Evolutionary conservation across 2,113 vertebrate genomes (phyloP), one percentile per base, ranked within the genome.

Genomic region (Rutilus rutilus): DNA sequence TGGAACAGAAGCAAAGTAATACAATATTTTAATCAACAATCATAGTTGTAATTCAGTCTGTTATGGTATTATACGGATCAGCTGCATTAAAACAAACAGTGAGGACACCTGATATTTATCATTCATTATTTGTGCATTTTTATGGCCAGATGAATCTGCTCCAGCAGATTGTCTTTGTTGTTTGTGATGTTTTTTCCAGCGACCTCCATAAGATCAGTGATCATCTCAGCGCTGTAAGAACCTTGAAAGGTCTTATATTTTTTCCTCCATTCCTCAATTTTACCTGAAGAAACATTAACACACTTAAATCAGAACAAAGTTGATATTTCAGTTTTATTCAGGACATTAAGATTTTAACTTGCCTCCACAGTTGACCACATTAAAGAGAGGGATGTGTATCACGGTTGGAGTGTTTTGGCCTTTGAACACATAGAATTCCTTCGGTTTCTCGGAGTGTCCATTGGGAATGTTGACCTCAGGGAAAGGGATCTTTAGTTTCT

Each of bases 311-410:
- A 75, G 30, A 54, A 82, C 47, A 9, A 47, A 82, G 57, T 4
- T n/a, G 57, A 60, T 60, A 52, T 52, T 52, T 6, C 50, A 17
- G 2, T 27, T 74, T 36, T 7, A 84, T 10, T 71, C 65, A n/a
- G 21, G 19, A 23, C 1, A 9, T 12, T 0, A 57, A 47, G 6
- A 69, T 27, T 1, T 15, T 6, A 12, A 67, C 36, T 77, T 82
- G 69, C 88, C 85, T 89, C 62, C 73, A 50, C 88, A 89, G 86
- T 89, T 89, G 50, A 62, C 62, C 0, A 14, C 10, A 69, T 89
- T 89, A 64, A 89, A 89, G 3, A 89, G 82, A 42, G 88, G 88
- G 0, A 89, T 89, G 64, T 67, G 64, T 1, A 67, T 67, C 59
- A 89, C 85, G 5, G 86, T 87, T 39, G 88, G 88, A 39, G 17